Conservation (phyloP, 2,888 invertebrate species). For the Trichopoda pennipes region DNA sequence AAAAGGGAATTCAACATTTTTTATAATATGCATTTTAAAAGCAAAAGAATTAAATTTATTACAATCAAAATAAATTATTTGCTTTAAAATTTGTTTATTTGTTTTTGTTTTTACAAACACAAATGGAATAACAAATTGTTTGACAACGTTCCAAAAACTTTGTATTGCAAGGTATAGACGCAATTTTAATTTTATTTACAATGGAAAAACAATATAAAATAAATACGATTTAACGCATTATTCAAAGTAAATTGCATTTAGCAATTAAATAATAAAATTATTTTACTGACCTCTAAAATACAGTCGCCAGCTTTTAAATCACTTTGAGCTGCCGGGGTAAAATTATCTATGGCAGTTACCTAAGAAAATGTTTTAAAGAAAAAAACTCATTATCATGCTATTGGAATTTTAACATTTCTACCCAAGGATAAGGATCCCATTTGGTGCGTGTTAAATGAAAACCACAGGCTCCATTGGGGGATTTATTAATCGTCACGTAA, state of each 20-base stretch:
- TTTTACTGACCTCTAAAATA: constrained; percentile 84
- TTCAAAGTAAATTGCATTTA: constrained; percentile 19
- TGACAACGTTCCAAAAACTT: too few relatives aligned
- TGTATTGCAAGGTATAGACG: neutral
- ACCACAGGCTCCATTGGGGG: constrained; percentile 84
- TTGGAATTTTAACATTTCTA: constrained; percentile 73
- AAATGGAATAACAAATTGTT: too few relatives aligned
- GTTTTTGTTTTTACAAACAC: too few relatives aligned
- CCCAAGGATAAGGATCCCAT: constrained; percentile 93
- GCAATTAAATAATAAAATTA: constrained; percentile 2
- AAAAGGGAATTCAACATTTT: too few relatives aligned
- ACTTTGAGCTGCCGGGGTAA: constrained; percentile 84
- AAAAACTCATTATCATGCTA: neutral
- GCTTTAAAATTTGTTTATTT: too few relatives aligned
- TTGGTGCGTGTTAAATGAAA: constrained; percentile 88
- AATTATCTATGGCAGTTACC: constrained; percentile 85
- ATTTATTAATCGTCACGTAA: constrained; percentile 83
- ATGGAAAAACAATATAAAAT: neutral
- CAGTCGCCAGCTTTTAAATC: constrained; percentile 88
- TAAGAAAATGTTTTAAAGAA: constrained; percentile 70
- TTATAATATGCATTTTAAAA: too few relatives aligned
- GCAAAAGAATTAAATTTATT: too few relatives aligned
- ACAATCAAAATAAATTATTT: too few relatives aligned
- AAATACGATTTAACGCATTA: too few relatives aligned
- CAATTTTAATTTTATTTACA: neutral